phyloP scores from a whole-genome alignment of 2,113 vertebrate genomes.

The Catharus minimus region DNA sequence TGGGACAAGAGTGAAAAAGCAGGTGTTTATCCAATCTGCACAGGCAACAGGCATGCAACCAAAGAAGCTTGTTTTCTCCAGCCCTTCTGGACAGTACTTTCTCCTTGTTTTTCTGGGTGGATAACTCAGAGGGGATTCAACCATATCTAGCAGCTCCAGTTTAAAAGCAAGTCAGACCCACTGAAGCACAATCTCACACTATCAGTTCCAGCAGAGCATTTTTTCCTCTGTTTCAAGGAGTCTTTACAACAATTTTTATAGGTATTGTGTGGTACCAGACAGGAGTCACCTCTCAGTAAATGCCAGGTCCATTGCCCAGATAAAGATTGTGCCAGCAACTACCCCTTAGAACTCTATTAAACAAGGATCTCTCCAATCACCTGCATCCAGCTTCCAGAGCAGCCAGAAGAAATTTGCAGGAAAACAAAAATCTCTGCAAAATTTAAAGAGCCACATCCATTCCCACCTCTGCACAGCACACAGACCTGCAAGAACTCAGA shows the following conservation, averaged over 20 bases:
- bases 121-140: not conserved
- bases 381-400: not conserved
- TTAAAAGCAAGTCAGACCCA: not conserved
- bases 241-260: not conserved
- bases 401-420: not conserved
- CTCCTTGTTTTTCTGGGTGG: not conserved
- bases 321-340: not conserved
- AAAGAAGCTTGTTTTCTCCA: not conserved
- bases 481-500: not conserved
- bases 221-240: not conserved
- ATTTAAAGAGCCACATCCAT: not conserved
- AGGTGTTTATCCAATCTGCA: not conserved
- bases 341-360: not conserved
- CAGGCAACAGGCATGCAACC: not conserved
- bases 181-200: not conserved
- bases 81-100: not conserved
- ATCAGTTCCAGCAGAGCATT: not conserved
- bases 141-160: not conserved
- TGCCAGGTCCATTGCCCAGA: not conserved
- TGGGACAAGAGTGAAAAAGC: not conserved
- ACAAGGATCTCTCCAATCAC: not conserved
- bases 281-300: not conserved
- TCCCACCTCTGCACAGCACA: not conserved
- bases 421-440: not conserved
- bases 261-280: not conserved